Evolutionary conservation across 1,140 invertebrate species (phyloP).

Genomic region (Whitmania pigra): DNA sequence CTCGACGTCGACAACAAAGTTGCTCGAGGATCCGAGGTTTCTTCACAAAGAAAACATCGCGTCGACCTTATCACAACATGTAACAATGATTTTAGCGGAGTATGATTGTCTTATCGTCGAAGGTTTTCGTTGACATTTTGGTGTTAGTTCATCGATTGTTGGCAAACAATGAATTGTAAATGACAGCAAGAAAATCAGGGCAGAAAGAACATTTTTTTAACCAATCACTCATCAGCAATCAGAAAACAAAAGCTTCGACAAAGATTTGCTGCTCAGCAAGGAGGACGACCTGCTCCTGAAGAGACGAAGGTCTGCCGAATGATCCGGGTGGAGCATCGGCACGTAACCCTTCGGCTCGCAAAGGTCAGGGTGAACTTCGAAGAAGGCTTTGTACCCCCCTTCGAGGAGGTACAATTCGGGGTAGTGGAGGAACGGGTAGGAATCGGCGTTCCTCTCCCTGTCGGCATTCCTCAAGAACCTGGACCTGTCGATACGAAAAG

Average conservation of each 20-base stretch:
- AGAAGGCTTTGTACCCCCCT: conserved; percentile 66
- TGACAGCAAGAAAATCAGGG: too few relatives aligned
- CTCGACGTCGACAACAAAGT: too few relatives aligned
- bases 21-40: too few relatives aligned
- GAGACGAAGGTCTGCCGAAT: background rate
- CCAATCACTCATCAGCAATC: too few relatives aligned
- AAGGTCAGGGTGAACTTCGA: background rate
- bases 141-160: too few relatives aligned
- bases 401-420: conserved; percentile 88
- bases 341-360: conserved; percentile 17
- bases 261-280: background rate
- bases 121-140: too few relatives aligned
- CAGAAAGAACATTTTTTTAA: too few relatives aligned
- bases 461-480: conserved; percentile 72
- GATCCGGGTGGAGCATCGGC: conserved; percentile 12
- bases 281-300: conserved; percentile 6
- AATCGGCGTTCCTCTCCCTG: conserved; percentile 62
- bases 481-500: background rate
- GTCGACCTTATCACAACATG: too few relatives aligned
- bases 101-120: too few relatives aligned
- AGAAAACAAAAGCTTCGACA: background rate
- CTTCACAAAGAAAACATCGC: too few relatives aligned
- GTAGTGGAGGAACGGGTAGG: conserved; percentile 75
- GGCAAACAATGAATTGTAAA: too few relatives aligned
- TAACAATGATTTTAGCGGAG: too few relatives aligned